Evolutionary conservation across 2,113 vertebrate species (phyloP).

Genomic region (Panthera tigris): DNA sequence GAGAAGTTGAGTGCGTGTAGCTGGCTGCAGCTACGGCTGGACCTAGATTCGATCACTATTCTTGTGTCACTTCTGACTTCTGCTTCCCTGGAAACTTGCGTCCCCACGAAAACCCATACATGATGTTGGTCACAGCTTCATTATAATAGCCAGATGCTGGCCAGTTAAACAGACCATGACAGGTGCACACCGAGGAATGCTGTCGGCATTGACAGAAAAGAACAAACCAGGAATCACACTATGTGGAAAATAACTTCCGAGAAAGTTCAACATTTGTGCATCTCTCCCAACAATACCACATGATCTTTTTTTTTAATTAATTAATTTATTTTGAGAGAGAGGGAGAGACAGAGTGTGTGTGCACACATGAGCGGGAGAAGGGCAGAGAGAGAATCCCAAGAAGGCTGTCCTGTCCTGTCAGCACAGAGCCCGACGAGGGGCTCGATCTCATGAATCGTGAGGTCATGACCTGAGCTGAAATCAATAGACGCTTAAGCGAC

Average conservation of each 20-base stretch:
- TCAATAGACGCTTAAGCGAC: too few species aligned
- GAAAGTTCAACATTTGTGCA: background rate
- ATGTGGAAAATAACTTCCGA: background rate
- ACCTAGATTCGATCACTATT: background rate
- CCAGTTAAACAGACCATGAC: background rate
- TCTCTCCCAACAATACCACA: background rate
- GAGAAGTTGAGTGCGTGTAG: background rate
- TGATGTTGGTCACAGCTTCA: background rate
- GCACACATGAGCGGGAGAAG: too few species aligned
- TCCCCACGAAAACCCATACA: background rate
- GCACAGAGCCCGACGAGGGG: too few species aligned
- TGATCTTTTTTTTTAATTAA: too few species aligned
- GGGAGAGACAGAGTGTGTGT: too few species aligned
- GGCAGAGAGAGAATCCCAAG: too few species aligned
- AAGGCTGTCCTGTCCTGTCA: too few species aligned
- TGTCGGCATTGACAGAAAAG: background rate
- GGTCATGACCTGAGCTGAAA: too few species aligned
- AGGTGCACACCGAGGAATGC: fast-evolving
- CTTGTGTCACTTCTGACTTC: background rate
- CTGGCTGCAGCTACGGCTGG: background rate
- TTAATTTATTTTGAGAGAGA: too few species aligned
- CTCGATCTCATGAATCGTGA: too few species aligned
- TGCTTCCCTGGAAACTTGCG: background rate
- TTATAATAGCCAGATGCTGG: background rate
- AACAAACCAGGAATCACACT: background rate